phyloP scores from a whole-genome alignment of 2,888 invertebrate genomes.

The Seira musarum region DNA sequence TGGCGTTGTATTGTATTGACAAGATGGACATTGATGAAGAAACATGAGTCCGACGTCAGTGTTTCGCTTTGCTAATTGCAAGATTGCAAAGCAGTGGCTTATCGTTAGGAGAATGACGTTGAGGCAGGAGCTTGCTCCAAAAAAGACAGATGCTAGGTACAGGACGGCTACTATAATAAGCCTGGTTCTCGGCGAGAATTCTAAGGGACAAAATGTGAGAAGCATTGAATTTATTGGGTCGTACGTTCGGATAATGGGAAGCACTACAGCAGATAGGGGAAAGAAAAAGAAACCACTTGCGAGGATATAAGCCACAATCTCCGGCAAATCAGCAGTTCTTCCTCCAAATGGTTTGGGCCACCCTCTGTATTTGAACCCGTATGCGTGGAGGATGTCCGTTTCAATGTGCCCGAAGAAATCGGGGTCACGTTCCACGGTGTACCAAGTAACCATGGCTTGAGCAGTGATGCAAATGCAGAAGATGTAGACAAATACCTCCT shows the following conservation, averaged over 20 bases:
- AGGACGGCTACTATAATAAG: not conserved
- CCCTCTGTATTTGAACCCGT: not conserved
- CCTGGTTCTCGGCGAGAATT: not conserved
- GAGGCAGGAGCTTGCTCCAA: no score
- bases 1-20: no score
- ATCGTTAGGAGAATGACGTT: no score
- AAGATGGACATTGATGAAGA: no score
- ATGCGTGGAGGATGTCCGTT: not conserved
- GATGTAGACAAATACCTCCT: not conserved
- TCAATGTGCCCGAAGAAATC: not conserved
- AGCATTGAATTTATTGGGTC: constrained; percentile 3
- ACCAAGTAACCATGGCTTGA: constrained; percentile 4
- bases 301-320: not conserved
- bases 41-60: no score
- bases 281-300: constrained; percentile 5
- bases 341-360: not conserved
- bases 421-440: not conserved
- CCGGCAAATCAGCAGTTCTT: not conserved
- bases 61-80: no score
- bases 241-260: not conserved
- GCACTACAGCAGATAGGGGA: not conserved
- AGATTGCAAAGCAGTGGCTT: no score
- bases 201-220: not conserved
- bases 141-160: not conserved
- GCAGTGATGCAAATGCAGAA: not conserved